Evolutionary conservation across 2,797 vertebrate genomes (phyloP), one percentile per base, ranked within the genome.

Genomic region (Enteromius trimaculatus): DNA sequence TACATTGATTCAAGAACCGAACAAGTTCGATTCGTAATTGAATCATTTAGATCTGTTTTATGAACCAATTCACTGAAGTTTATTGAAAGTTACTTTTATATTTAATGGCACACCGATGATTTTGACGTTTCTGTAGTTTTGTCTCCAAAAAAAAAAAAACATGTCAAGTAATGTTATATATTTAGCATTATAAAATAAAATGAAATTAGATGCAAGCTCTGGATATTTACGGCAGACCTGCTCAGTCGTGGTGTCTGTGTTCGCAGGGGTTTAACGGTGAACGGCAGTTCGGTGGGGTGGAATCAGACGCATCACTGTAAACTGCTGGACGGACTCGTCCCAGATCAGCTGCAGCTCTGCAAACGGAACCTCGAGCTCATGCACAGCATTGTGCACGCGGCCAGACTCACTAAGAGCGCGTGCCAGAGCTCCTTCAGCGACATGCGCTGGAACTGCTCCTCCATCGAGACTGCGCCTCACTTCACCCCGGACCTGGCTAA

Each of bases 361-460:
- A 91, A 91, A 6, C 86, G 94, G 60, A 93, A 95, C 89, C 87
- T 95, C 84, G 95, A 95, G 87, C 88, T 91, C 44, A 95, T 95
- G 95, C 91, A 86, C 88, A 92, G 93, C 85, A 80, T 95, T 0
- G 89, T 94, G 3, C 90, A 69, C 7, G 94, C 95, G 0, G 94
- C 95, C 21, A 90, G 74, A 4, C 84, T 87, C 1, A 94, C 92
- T 2, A 91, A 92, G 76, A 68, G 42, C 10, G 26, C 90, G 55
- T 95, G 95, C 87, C 93, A 91, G 87, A 84, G 84, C 47, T 86
- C 91, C 31, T 94, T 95, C 0, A 74, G 89, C 0, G 93, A 92
- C 85, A 94, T 94, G 93, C 88, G 95, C 8, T 95, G 95, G 95
- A 95, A 95, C 89, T 95, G 95, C 77, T 94, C 95, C 10, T 94